Percentiles rank a stretch among this genome's conserved stretches.
phyloP scores from a whole-genome alignment of 2,113 vertebrate species.

The Columbina picui region DNA sequence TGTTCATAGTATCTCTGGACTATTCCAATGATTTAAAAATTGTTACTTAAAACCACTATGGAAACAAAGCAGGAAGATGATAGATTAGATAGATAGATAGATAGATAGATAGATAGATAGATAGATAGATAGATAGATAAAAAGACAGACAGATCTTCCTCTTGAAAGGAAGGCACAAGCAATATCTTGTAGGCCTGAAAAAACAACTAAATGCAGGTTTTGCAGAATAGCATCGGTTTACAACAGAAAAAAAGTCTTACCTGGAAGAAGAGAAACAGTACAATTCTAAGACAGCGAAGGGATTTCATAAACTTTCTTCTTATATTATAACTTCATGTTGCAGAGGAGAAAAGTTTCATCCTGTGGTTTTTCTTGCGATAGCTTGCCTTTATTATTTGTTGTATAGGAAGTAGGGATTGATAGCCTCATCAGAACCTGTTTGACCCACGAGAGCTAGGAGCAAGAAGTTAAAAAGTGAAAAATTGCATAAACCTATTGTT shows the following conservation, averaged over 20 bases:
- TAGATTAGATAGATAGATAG: not conserved
- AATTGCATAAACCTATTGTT: not conserved
- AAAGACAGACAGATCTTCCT: not conserved
- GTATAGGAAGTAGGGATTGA: not conserved
- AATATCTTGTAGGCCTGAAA: not conserved
- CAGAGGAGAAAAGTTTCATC: not conserved
- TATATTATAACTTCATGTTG: not conserved
- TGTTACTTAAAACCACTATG: not conserved
- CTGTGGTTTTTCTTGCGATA: not conserved
- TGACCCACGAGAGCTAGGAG: not conserved
- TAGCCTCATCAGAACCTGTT: not conserved
- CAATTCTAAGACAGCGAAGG: not conserved
- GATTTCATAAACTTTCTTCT: not conserved
- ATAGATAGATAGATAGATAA: not conserved
- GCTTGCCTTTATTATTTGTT: not conserved
- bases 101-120: not conserved
- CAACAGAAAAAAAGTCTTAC: not conserved
- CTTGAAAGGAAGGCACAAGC: not conserved
- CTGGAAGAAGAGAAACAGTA: not conserved
- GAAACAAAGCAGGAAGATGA: not conserved
- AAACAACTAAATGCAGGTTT: not conserved
- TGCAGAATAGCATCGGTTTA: not conserved
- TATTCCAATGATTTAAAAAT: not conserved
- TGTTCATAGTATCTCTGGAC: not conserved
- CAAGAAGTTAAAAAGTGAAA: not conserved